Conservation (phyloP, 2,888 invertebrate genomes). For the Sinohyriopsis cumingii region DNA sequence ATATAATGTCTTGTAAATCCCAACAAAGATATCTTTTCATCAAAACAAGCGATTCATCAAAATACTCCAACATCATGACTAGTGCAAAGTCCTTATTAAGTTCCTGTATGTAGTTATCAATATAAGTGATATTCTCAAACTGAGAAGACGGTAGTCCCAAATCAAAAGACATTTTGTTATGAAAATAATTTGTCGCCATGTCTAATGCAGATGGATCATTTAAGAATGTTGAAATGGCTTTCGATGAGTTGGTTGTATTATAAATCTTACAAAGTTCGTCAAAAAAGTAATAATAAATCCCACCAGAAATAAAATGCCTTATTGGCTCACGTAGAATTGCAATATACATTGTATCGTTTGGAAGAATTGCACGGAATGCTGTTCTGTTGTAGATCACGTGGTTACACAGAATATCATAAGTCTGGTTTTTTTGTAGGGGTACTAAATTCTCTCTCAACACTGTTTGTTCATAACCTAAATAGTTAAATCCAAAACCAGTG, state of each 20-base stretch:
- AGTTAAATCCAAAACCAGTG: slow-evolving; percentile 39
- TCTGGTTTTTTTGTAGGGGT: slow-evolving; percentile 44
- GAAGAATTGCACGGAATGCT: slow-evolving; percentile 45
- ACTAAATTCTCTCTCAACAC: slow-evolving; percentile 39
- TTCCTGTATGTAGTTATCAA: slow-evolving; percentile 39
- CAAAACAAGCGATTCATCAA: slow-evolving; percentile 66
- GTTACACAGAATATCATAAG: slow-evolving; percentile 57
- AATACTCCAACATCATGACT: slow-evolving; percentile 63
- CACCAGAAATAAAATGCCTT: slow-evolving; percentile 47
- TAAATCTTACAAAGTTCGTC: slow-evolving; percentile 5
- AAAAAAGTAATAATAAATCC: slow-evolving; percentile 44
- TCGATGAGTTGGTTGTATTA: background rate
- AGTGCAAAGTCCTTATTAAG: slow-evolving; percentile 54
- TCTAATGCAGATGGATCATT: slow-evolving; percentile 6
- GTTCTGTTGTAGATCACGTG: slow-evolving; percentile 56
- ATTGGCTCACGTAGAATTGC: slow-evolving; percentile 49
- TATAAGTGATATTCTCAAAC: slow-evolving; percentile 21
- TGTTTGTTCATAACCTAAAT: slow-evolving; percentile 40
- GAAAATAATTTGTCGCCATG: slow-evolving; percentile 17
- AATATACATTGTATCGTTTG: slow-evolving; percentile 40
- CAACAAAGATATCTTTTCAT: slow-evolving; percentile 62
- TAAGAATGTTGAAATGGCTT: slow-evolving; percentile 18
- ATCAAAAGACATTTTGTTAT: slow-evolving; percentile 44
- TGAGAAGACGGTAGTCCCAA: slow-evolving; percentile 31
- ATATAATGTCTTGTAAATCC: slow-evolving; percentile 61